Conservation (phyloP, 2,797 vertebrate species). For the Lepilemur ruficaudatus region DNA sequence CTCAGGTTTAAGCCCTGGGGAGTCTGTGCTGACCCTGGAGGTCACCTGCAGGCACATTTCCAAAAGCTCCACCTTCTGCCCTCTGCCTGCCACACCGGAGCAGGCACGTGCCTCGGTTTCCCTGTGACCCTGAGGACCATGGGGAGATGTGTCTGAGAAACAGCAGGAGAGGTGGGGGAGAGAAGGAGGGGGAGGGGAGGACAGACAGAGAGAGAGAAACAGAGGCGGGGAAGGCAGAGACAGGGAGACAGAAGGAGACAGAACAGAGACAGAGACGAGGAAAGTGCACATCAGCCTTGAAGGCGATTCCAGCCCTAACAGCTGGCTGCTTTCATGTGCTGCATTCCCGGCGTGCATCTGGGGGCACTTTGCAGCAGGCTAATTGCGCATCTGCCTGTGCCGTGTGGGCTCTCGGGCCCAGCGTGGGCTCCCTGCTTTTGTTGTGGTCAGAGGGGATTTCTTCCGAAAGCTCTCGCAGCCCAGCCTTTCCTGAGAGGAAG, state of each 20-base stretch:
- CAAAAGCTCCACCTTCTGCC: not conserved
- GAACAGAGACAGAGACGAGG: not conserved
- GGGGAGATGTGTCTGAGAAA: not conserved
- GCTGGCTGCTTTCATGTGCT: not conserved
- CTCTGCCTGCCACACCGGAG: not conserved
- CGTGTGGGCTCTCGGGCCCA: constrained; percentile 39
- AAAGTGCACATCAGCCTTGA: accelerated
- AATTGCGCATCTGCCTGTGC: constrained; percentile 45
- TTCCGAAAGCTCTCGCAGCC: not conserved
- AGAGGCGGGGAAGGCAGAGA: not conserved
- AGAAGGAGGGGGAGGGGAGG: too few species aligned
- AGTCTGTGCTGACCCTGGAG: not conserved
- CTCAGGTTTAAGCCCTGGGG: accelerated
- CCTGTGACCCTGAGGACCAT: not conserved
- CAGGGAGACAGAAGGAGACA: not conserved
- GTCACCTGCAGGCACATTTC: too few species aligned
- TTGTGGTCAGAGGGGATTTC: not conserved
- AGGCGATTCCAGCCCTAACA: not conserved
- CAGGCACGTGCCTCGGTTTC: not conserved
- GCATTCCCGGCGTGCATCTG: not conserved
- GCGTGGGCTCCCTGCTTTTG: not conserved
- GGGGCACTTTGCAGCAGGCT: constrained; percentile 42
- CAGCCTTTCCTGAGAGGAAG: not conserved
- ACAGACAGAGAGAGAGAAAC: not conserved
- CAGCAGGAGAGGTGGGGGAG: not conserved